Base-by-base conservation (phyloP, 2,888 invertebrate species). In the Elmis aenea region DNA sequence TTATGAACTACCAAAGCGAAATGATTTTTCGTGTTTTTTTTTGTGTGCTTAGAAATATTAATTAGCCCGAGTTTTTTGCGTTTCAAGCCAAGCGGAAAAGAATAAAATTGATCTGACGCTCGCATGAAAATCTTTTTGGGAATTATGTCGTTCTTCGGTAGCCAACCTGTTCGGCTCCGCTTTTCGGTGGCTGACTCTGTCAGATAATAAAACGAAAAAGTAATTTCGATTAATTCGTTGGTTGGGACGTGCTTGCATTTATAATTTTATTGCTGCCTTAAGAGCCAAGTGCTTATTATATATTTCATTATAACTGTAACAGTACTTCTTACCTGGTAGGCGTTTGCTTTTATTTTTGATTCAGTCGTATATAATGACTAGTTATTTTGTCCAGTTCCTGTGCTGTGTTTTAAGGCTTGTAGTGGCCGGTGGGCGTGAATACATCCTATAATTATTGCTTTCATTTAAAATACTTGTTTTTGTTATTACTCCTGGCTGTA, bases 391-490 rank as follows among this genome's bases (percentile, higher is more conserved):
- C 23, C 35, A 23, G 24, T 29, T 16, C 29, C 23, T 35, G 20
- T 35, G 31, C 31, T 31, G 23, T 40, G 26, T 39, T 26, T 23
- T 11, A 13, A 21, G 14, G 26, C 31, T 39, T 31, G 26, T 33
- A 24, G 34, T 40, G 35, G 40, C 38, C n/a, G 32, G 40, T 40
- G 14, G 40, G 40, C 40, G 40, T 40, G 28, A 27, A 34, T 16
- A 26, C 33, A 23, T 26, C 9, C 34, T 13, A 24, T 40, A 40
- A 40, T 40, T 40, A 35, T 22, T 40, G 34, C 25, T 40, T 35
- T 39, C 33, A 39, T 39, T 39, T 39, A 34, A 34, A 26, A 39
- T 33, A 18, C 31, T 27, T 26, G 22, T 27, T 40, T 26, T 33
- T 35, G 26, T 32, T 27, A 40, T 34, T 34, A 40, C 31, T 18